Percentiles rank a stretch among this genome's conserved stretches.
Evolutionary conservation across 2,113 vertebrate species (phyloP).

Genomic region (Octodon degus): DNA sequence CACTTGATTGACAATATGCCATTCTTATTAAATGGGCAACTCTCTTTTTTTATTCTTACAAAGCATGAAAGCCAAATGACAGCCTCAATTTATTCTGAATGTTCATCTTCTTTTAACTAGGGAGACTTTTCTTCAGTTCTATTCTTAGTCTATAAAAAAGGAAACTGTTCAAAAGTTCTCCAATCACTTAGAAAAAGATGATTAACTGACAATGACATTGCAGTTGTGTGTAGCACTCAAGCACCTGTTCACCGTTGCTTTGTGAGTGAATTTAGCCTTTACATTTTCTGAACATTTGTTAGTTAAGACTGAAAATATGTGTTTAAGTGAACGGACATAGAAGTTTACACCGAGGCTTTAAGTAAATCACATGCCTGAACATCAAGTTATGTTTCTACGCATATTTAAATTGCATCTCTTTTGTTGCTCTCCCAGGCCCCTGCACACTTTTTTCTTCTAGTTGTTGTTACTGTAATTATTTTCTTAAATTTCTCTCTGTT

Average conservation of each 20-base stretch:
- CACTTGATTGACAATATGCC: not conserved
- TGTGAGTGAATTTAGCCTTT: conserved; percentile 26
- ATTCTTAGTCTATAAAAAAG: conserved; percentile 29
- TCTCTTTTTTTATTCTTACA: not conserved
- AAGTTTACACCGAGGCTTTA: not conserved
- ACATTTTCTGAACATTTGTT: not conserved
- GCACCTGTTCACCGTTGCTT: not conserved
- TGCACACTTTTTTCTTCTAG: too few species aligned
- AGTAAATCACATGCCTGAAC: not conserved
- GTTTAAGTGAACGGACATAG: not conserved
- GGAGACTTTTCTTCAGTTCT: not conserved
- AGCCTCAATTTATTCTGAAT: conserved; percentile 23
- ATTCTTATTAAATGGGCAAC: not conserved
- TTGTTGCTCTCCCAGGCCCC: not conserved
- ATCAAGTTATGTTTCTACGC: not conserved
- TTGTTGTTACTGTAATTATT: not conserved
- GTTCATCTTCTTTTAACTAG: not conserved
- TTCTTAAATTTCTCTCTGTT: not conserved
- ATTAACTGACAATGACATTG: conserved; percentile 22
- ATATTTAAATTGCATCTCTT: not conserved
- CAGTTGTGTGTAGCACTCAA: not conserved
- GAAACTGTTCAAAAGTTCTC: not conserved
- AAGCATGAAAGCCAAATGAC: not conserved
- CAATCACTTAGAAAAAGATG: not conserved
- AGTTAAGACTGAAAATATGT: conserved; percentile 6